Evolutionary conservation across 2,888 invertebrate species (phyloP), one percentile per base, ranked within the genome.

Genomic region (Epinotia nisella): DNA sequence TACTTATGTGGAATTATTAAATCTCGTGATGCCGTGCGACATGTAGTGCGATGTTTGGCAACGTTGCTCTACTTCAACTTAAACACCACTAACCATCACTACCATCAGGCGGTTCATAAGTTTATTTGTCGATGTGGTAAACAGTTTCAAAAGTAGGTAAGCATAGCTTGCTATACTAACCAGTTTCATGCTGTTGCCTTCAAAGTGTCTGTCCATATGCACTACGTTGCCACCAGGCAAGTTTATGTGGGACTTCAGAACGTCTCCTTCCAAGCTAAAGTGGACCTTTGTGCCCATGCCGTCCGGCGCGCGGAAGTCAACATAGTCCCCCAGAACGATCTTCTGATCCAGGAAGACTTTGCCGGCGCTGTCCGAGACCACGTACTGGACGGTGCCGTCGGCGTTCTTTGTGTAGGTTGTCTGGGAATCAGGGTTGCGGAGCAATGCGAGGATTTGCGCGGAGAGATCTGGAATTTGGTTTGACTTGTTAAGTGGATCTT

Each of bases 341-440:
- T 53, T 75, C 56, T 78, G 68, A 35, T 78, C 70, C 1, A 78
- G n/a, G 2, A 70, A 15, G 3, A 56, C 55, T 0, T 64, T 59
- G 11, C 65, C 75, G 0, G 59, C 61, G 35, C 51, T 49, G 35
- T 59, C 39, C 21, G 74, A 69, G 58, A 72, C 71, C 13, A 69
- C 51, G 70, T 76, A 78, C 59, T 74, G 71, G 65, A 74, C 65
- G 62, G 70, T 75, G 19, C 75, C 75, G 17, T 78, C 77, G 35
- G 61, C 72, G 55, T 76, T 78, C 72, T 76, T 76, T 2, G 69
- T 65, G 73, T 75, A 78, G 45, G 68, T 66, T 10, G 74, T 69
- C 2, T 72, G 51, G 41, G 75, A 21, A 9, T 75, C 75, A 1
- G 53, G 45, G 13, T 65, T 62, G 11, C 65, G 70, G 10, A 77